These are phyloP conservation scores for Melanocharis versteri DNA, from an alignment of 2,113 vertebrate species.

Conservation along the genomic window DNA sequence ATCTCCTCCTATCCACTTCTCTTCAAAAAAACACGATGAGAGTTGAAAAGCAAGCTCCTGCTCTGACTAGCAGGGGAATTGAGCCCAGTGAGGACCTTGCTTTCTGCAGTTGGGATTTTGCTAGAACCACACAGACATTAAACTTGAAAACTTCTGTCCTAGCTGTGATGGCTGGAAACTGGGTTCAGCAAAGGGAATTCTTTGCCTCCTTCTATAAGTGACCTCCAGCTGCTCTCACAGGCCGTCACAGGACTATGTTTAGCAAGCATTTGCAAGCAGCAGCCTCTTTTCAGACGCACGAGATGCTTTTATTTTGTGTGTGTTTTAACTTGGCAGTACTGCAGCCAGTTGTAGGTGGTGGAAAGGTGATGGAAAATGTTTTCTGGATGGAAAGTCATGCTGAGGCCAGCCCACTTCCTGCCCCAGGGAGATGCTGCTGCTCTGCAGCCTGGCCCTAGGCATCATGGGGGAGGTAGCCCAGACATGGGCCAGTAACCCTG, in stretches of 20 bases:
- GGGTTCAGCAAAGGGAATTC: background rate
- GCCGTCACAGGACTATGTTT: background rate
- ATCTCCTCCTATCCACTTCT: background rate
- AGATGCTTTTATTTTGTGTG: background rate
- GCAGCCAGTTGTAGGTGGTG: background rate
- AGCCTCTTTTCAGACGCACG: background rate
- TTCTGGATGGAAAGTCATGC: conserved; percentile 24
- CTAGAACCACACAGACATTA: background rate
- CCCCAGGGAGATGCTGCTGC: background rate
- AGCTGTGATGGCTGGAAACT: background rate
- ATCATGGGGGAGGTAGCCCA: rapidly evolving
- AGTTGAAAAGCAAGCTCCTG: background rate
- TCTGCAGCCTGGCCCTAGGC: background rate
- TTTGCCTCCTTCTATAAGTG: background rate
- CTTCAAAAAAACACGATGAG: background rate
- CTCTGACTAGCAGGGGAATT: background rate
- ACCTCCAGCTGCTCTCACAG: background rate
- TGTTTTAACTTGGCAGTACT: background rate
- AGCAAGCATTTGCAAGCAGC: background rate
- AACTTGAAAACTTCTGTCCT: background rate
- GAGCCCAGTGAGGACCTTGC: background rate
- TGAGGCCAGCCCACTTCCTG: conserved; percentile 10
- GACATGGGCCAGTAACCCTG: background rate
- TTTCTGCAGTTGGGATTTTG: background rate
- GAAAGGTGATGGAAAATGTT: conserved; percentile 43